Evolutionary conservation across 2,113 vertebrate species (phyloP).

Genomic region (Mesoclemmys tuberculata): DNA sequence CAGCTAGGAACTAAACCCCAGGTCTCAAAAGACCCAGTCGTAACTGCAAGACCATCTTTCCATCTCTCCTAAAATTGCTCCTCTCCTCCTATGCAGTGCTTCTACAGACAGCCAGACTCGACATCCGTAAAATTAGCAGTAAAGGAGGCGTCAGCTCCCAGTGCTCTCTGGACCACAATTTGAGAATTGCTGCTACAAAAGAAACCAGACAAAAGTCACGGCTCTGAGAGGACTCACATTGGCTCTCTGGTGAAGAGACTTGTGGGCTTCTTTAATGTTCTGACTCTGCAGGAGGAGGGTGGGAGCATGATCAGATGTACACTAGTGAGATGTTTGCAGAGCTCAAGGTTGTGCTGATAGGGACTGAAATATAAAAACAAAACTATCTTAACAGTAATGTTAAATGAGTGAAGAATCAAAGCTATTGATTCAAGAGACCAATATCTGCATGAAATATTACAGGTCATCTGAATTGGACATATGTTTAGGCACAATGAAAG

Average conservation of each 20-base stretch:
- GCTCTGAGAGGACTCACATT: neutral
- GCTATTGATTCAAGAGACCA: neutral
- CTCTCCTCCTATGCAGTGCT: neutral
- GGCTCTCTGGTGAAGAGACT: neutral
- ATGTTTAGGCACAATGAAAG: neutral
- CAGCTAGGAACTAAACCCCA: neutral
- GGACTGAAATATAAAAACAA: neutral
- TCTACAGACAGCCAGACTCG: neutral
- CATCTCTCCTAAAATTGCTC: rapidly evolving
- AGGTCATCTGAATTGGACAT: neutral
- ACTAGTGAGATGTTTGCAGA: neutral
- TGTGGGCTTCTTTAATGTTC: neutral
- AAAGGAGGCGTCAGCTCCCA: neutral
- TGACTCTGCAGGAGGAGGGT: neutral
- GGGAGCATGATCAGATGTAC: neutral
- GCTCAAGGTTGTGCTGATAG: neutral
- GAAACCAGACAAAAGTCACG: neutral
- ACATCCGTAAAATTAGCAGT: neutral
- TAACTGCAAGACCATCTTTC: neutral
- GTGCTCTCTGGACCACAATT: neutral
- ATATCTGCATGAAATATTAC: neutral
- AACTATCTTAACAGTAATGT: neutral
- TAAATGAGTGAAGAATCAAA: neutral
- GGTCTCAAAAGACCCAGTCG: neutral
- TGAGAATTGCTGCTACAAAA: neutral